phyloP scores from a whole-genome alignment of 2,888 invertebrate genomes.

The Epistrophella euchroma region DNA sequence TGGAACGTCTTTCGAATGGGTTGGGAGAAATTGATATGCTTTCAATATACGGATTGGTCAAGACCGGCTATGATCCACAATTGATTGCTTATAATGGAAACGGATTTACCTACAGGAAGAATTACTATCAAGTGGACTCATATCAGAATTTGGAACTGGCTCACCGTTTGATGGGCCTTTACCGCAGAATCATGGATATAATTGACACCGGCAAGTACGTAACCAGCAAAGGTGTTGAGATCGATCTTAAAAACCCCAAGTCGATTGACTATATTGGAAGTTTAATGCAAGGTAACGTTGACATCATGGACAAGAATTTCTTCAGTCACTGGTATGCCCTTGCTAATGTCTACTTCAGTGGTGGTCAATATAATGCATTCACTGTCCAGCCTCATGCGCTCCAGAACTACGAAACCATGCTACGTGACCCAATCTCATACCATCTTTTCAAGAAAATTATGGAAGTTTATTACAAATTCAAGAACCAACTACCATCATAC shows the following conservation, averaged over 20 bases:
- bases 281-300: constrained; percentile 85
- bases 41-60: constrained; percentile 85
- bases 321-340: constrained; percentile 80
- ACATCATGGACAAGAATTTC: constrained; percentile 80
- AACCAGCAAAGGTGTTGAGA: constrained; percentile 77
- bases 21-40: constrained; percentile 88
- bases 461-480: constrained; percentile 86
- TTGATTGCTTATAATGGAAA: constrained; percentile 88
- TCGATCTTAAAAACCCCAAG: constrained; percentile 82
- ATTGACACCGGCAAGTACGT: constrained; percentile 84
- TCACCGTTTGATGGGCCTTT: constrained; percentile 78
- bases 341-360: constrained; percentile 78
- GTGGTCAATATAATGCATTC: constrained; percentile 76
- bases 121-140: constrained; percentile 85
- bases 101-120: constrained; percentile 87
- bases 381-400: constrained; percentile 86
- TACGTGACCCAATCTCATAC: constrained; percentile 90
- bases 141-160: constrained; percentile 81
- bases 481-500: constrained; percentile 86
- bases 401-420: constrained; percentile 87
- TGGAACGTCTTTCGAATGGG: constrained; percentile 90
- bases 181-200: constrained; percentile 84
- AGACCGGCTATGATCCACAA: constrained; percentile 87
- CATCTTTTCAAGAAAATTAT: constrained; percentile 87
- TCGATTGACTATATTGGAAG: constrained; percentile 86